phyloP scores from a whole-genome alignment of 2,113 vertebrate species.

The Cyprinodon variegatus region DNA sequence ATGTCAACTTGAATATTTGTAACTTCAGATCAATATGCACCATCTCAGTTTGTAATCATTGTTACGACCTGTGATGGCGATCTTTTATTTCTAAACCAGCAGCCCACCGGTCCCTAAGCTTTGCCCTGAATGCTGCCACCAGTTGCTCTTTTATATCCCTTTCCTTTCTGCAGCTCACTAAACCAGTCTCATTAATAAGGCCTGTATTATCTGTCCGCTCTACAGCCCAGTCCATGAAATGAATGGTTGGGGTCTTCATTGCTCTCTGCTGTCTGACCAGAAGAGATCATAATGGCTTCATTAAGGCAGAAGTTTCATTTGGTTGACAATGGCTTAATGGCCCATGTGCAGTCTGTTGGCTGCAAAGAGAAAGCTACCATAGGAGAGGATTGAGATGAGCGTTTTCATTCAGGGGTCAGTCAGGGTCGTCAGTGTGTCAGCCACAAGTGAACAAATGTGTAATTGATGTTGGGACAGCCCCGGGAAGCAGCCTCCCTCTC shows the following conservation, averaged over 20 bases:
- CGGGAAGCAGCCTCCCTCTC: conserved; percentile 65
- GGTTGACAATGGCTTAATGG: conserved; percentile 83
- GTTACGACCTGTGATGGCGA: not conserved
- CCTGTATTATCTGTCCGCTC: conserved; percentile 73
- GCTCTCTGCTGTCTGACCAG: conserved; percentile 77
- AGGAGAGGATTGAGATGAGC: conserved; percentile 78
- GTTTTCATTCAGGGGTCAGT: conserved; percentile 80
- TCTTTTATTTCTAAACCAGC: conserved; percentile 37
- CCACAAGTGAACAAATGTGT: conserved; percentile 85
- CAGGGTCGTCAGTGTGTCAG: conserved; percentile 80
- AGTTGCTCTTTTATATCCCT: conserved; percentile 76
- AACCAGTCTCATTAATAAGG: conserved; percentile 79
- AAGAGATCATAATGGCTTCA: conserved; percentile 86
- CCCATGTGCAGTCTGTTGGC: conserved; percentile 80
- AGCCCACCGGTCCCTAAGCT: conserved; percentile 59
- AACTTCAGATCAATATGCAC: not conserved
- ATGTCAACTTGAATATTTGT: not conserved
- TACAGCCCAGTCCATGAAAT: conserved; percentile 79
- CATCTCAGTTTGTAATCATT: no score
- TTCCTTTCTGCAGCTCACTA: conserved; percentile 72
- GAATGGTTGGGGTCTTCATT: conserved; percentile 80
- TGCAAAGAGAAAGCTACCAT: conserved; percentile 65
- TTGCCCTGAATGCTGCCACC: conserved; percentile 72
- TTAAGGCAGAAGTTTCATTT: conserved; percentile 85
- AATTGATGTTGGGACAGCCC: conserved; percentile 86